Evolutionary conservation across 2,888 invertebrate species (phyloP), one percentile per base, ranked within the genome.

Genomic region (Meiosimyza decipiens): DNA sequence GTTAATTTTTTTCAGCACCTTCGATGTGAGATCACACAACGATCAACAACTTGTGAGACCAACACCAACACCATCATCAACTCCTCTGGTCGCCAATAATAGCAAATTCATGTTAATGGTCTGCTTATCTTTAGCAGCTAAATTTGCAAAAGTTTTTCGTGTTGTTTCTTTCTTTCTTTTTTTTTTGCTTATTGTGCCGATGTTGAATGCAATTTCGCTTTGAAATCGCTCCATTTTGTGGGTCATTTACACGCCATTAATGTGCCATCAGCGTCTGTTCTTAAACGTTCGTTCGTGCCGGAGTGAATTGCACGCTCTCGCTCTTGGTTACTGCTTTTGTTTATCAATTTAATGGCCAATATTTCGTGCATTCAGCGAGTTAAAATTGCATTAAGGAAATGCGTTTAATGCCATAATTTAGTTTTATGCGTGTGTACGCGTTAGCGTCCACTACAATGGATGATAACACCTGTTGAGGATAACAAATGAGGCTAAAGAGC

Each of bases 91-190:
- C 63, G 66, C 75, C 78, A 74, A 79, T 81, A 81, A 81, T 82
- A 81, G 81, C 81, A 77, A 81, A 81, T 80, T 76, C 81, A 80
- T 81, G 81, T 81, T 81, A 76, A 78, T 76, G 78, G 76, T 59
- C 63, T 40, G 72, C 71, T 80, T 77, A 80, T 78, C 79, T 40
- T 40, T 40, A 64, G 52, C 66, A 52, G 50, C 16, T 15, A 40
- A 22, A 15, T 40, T 40, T 40, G 40, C 69, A 67, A 51, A 49
- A 49, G n/a, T 47, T 54, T 40, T 16, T 9, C 50, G 11, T 12
- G 49, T 16, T 28, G 28, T 3, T 28, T 28, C 3, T 4, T 28
- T 40, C 4, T 1, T 40, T 40, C 4, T 40, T 40, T 7, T 40
- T 40, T 40, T 50, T 60, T 51, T 50, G 50, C 67, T 52, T 52